Base-by-base conservation (phyloP, 2,888 invertebrate genomes). In the Tetheella fluctuosa region DNA sequence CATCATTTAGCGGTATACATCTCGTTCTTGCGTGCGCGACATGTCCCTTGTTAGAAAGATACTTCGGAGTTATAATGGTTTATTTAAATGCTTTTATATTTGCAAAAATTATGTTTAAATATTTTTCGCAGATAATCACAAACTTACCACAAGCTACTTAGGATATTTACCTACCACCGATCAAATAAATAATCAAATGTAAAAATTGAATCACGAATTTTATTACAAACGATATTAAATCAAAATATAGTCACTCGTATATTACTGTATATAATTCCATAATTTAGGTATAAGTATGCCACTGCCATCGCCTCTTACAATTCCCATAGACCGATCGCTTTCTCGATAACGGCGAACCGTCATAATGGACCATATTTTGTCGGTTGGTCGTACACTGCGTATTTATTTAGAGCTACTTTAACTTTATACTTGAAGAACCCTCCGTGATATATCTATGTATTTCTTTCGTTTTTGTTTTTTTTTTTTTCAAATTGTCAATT, bases 341-440 rank as follows among this genome's bases (percentile, higher is more conserved):
- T 67, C 67, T 67, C 64, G 64, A 65, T 64, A 63, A 68, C 71
- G 68, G 69, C 60, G 55, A 56, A 57, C 68, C 64, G 67, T 61
- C 59, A 52, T 52, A 15, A 1, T 39, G 53, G 37, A 23, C 13
- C 48, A 61, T 62, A 59, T n/a, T n/a, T n/a, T 58, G 60, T 64
- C 48, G 76, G 68, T 65, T 67, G 64, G 34, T 15, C 34, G 20
- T 34, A 34, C 55, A 20, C 55, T 17, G 60, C 64, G 69, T 76
- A 74, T 76, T 76, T 76, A 76, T 76, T 76, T 77, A 77, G 34
- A 13, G 64, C 59, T 71, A 73, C 64, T 64, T 73, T 74, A 61
- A 59, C 59, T 59, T 48, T 59, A 60, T 39, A 66, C 64, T 69
- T 68, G 65, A 73, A 68, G 67, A 65, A 68, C 76, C 77, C 74